phyloP scores from a whole-genome alignment of 2,797 vertebrate species.

The Moxostoma hubbsi region DNA sequence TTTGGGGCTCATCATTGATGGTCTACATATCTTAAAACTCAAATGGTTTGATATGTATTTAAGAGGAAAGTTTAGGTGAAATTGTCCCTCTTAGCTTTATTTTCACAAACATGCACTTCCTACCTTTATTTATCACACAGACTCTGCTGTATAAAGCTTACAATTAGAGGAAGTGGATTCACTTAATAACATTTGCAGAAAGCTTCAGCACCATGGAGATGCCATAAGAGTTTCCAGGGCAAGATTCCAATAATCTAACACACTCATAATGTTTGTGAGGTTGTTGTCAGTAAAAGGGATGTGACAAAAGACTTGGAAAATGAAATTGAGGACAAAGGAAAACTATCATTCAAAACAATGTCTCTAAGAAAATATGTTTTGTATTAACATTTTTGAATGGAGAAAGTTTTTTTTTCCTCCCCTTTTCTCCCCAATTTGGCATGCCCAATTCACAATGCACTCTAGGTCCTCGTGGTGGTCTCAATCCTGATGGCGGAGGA shows the following conservation, averaged over 20 bases:
- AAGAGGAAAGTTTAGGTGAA: not conserved
- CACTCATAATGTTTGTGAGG: not conserved
- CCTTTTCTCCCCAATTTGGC: too few relatives aligned
- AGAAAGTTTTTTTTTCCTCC: too few relatives aligned
- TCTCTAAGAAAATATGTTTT: too few relatives aligned
- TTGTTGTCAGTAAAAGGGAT: too few relatives aligned
- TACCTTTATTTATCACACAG: not conserved
- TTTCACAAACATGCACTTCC: conserved; percentile 12
- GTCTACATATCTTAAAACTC: conserved; percentile 19
- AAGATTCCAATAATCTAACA: not conserved
- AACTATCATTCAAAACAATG: too few relatives aligned
- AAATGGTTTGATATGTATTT: conserved; percentile 21
- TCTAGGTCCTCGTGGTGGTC: too few relatives aligned
- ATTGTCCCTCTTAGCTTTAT: not conserved
- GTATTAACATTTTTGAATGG: too few relatives aligned
- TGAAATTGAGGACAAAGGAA: too few relatives aligned
- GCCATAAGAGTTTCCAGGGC: not conserved
- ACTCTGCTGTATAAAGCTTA: not conserved
- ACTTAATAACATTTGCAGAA: not conserved
- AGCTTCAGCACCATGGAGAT: not conserved
- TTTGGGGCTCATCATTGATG: conserved; percentile 31
- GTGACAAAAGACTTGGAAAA: too few relatives aligned
- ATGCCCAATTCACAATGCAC: too few relatives aligned
- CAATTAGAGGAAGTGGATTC: not conserved
- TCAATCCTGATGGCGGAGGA: too few relatives aligned